Conservation (phyloP, 2,888 invertebrate genomes). For the Caradrina clavipalpis region DNA sequence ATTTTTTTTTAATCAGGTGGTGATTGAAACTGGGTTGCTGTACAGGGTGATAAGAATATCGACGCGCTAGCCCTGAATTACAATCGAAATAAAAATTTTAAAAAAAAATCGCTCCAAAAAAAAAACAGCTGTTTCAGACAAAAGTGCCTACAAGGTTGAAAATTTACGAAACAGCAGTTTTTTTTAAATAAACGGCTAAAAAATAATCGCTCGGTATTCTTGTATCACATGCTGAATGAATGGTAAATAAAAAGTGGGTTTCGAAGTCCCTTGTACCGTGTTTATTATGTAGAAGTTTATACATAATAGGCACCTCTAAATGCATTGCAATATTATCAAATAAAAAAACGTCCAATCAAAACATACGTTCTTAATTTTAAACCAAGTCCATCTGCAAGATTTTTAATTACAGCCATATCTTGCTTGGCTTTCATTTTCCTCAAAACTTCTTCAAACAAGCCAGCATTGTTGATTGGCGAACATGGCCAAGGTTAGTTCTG, state of each 20-base stretch:
- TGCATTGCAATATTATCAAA: not conserved
- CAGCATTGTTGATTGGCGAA: slow-evolving; percentile 40
- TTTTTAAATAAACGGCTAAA: too few species aligned
- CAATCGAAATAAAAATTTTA: too few species aligned
- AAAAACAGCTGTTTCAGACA: too few species aligned
- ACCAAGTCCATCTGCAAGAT: not conserved
- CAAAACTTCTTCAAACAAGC: slow-evolving; percentile 20
- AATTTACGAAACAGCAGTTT: too few species aligned
- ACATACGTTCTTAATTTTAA: not conserved
- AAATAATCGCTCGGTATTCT: too few species aligned
- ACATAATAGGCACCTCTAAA: not conserved
- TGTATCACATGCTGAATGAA: too few species aligned
- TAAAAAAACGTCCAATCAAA: not conserved
- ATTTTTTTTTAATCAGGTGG: slow-evolving; percentile 27
- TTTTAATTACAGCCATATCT: slow-evolving; percentile 11
- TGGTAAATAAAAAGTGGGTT: too few species aligned
- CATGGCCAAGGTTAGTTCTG: slow-evolving; percentile 30
- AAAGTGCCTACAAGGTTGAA: too few species aligned
- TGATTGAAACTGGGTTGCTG: slow-evolving; percentile 9
- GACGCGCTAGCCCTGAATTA: too few species aligned
- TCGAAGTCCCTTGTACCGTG: too few species aligned
- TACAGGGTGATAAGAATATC: too few species aligned
- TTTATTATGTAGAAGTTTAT: not conserved
- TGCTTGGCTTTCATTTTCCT: slow-evolving; percentile 16
- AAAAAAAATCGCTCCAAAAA: too few species aligned